phyloP scores from a whole-genome alignment of 2,888 invertebrate genomes.

The Mylabris sibirica region DNA sequence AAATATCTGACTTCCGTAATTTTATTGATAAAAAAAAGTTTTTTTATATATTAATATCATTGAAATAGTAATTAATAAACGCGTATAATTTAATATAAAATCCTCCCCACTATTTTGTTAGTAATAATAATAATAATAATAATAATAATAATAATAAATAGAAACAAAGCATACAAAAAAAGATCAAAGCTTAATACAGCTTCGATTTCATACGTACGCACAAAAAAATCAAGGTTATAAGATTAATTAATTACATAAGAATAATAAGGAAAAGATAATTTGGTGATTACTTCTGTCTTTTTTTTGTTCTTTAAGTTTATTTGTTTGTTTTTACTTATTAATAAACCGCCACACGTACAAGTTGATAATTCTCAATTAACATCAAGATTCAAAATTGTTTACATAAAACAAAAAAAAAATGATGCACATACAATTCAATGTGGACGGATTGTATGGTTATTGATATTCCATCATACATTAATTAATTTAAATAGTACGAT shows the following conservation, averaged over 20 bases:
- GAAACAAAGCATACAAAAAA: no score
- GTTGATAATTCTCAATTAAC: background rate
- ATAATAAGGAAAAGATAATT: constrained; percentile 10
- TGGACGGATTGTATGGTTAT: constrained; percentile 6
- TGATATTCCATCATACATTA: constrained; percentile 1
- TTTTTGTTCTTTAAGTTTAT: background rate
- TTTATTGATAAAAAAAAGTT: constrained; percentile 8
- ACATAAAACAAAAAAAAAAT: background rate
- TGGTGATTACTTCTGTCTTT: background rate
- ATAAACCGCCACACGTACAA: constrained; percentile 1
- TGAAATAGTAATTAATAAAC: background rate
- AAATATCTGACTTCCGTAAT: constrained; percentile 13
- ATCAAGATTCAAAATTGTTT: background rate
- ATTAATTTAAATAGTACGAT: background rate
- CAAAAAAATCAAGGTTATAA: constrained; percentile 9
- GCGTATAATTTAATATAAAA: background rate
- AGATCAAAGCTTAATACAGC: background rate
- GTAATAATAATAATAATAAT: background rate
- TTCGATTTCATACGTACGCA: background rate
- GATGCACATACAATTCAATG: background rate
- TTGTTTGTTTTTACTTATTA: constrained; percentile 1
- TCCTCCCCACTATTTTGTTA: background rate
- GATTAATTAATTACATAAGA: background rate
- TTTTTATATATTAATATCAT: constrained; percentile 7
- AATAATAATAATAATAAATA: background rate